Evolutionary conservation across 2,797 vertebrate species (phyloP), one percentile per base, ranked within the genome.

Genomic region (Staurois parvus): DNA sequence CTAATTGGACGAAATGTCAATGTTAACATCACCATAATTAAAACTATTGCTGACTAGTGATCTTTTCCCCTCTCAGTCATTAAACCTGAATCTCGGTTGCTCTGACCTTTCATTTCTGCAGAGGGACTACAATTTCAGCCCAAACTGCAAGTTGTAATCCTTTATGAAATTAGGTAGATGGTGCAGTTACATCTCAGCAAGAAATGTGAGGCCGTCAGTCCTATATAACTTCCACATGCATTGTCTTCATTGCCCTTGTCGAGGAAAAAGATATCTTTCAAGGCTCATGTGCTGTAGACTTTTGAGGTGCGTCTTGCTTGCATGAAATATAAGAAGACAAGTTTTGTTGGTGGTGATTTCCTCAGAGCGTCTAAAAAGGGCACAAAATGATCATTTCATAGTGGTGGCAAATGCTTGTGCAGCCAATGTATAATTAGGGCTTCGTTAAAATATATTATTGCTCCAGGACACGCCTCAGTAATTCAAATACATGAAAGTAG

Each of bases 21-120:
- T 87, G 85, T 87, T 87, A 87, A 87, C 85, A 87, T 87, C 85
- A 82, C 85, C 85, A 87, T 87, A 87, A 87, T 87, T 87, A 87
- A 87, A 87, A 87, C 85, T 83, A 87, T 87, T 87, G 85, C 85
- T 87, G 85, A 87, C 85, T 87, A 87, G 85, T 87, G 85, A 87
- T 87, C 85, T 87, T 87, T 87, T 87, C 85, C 85, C 85, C 85
- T 87, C 76, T 87, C 80, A 83, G 85, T 87, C 85, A 87, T 87
- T 87, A 87, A 87, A 87, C 85, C 81, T 83, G 85, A 87, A 83
- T 83, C 80, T 83, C 81, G 45, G 75, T 87, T 87, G 85, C 80
- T 87, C 80, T 87, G 85, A 87, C 85, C 85, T 87, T 87, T 87
- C 64, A 68, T 87, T 83, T 87, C 85, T 87, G 85, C 85, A 83